Conservation (phyloP, 2,797 vertebrate species). For the Sebastes matsubarae region DNA sequence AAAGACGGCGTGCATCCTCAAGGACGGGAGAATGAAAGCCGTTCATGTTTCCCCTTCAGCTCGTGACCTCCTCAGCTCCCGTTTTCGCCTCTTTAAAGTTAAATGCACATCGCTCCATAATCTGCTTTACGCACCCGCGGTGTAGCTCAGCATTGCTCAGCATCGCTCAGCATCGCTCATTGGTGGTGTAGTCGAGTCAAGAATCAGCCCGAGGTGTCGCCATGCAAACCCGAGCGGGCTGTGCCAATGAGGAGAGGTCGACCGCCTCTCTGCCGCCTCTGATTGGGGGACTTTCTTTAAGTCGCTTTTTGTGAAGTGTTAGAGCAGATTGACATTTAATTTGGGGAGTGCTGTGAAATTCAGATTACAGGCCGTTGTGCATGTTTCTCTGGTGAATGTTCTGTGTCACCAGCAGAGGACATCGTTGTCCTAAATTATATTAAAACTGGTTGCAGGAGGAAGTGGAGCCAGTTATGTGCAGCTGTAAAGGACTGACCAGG, state of each 20-base stretch:
- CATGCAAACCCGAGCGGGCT: conserved; percentile 38
- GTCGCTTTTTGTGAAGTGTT: conserved; percentile 4
- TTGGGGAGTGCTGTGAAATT: conserved; percentile 11
- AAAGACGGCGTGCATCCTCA: background rate
- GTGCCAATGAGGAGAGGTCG: conserved; percentile 42
- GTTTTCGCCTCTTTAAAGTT: background rate
- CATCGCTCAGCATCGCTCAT: background rate
- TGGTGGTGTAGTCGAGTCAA: background rate
- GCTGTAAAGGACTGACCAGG: background rate
- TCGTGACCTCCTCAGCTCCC: background rate
- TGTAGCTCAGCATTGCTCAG: background rate
- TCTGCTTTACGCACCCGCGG: background rate
- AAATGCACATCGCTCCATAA: conserved; percentile 13
- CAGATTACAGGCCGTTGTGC: background rate
- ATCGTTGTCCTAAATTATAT: background rate
- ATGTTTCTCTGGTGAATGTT: background rate
- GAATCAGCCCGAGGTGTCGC: conserved; percentile 44
- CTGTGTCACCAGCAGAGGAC: background rate
- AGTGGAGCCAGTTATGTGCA: background rate
- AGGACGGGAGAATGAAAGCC: too few species aligned
- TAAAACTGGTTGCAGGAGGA: background rate
- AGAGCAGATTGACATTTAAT: conserved; percentile 19
- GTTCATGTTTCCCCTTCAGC: too few species aligned
- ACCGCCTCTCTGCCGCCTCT: background rate
- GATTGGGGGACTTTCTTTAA: conserved; percentile 49